Evolutionary conservation across 1,140 invertebrate species (phyloP), one percentile per base, ranked within the genome.

Genomic region (Chymomyza costata): DNA sequence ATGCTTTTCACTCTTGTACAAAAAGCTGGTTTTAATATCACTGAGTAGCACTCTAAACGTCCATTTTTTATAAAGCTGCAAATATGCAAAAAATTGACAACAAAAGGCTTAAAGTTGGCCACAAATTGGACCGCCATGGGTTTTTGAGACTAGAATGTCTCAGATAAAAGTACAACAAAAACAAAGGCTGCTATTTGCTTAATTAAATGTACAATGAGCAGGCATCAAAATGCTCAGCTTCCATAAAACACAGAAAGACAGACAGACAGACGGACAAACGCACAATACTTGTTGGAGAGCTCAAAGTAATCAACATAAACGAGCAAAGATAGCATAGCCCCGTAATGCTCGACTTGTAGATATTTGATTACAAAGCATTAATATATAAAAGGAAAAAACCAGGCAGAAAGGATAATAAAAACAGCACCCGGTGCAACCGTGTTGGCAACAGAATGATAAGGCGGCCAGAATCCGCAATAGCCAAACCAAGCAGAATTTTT

Each of bases 361-460:
- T 80, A 71, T 71, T 80, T 80, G 52, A 80, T 73, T 73, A 61
- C 73, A 61, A 67, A 58, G 55, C 54, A 78, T 73, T 71, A 73
- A 65, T 73, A 71, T 10, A 59, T 47, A 39, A 52, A 28, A 3
- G 43, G 41, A 35, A 39, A 51, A 32, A 16, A 13, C n/a, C 18
- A 5, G 35, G 10, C 14, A 11, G 41, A 34, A 57, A 47, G 52
- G 49, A 38, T 63, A 48, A 55, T 45, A 60, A 58, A n/a, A 45
- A 39, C 30, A 13, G 16, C 46, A 43, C 30, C 43, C 6, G 34
- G 8, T 21, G 39, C 52, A 35, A 32, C 57, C 54, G 41, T 28
- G 10, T 6, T 5, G 5, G 25, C 25, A 28, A 6, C 25, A 10
- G 5, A 28, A 49, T 35, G 38, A 49, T 39, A 16, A 48, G 15